Evolutionary conservation across 2,888 invertebrate genomes (phyloP).

Genomic region (Mamestra brassicae): DNA sequence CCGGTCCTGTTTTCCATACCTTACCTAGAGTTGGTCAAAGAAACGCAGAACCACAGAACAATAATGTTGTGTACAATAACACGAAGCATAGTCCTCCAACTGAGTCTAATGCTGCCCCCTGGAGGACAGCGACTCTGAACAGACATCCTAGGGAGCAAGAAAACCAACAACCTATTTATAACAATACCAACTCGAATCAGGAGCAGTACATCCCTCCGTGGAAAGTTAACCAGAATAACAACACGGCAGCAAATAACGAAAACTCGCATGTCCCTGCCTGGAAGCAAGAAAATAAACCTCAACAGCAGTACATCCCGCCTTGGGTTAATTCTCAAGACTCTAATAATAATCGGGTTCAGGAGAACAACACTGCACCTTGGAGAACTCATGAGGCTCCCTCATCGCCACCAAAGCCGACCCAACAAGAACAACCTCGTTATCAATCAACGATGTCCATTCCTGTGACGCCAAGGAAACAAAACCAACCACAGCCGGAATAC

Average conservation of each 20-base stretch:
- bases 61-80: conserved; percentile 79
- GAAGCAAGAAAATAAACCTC: conserved; percentile 80
- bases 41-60: conserved; percentile 78
- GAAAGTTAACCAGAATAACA: conserved; percentile 81
- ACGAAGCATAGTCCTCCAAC: conserved; percentile 73
- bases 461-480: conserved; percentile 83
- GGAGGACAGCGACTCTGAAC: conserved; percentile 85
- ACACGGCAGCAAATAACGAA: conserved; percentile 71
- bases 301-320: conserved; percentile 80
- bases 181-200: conserved; percentile 76
- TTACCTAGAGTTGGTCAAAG: conserved; percentile 82
- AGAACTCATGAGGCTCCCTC: conserved; percentile 75
- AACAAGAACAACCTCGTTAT: conserved; percentile 82
- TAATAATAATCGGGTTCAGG: conserved; percentile 80
- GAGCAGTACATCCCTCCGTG: conserved; percentile 82
- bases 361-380: conserved; percentile 77
- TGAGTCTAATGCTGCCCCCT: conserved; percentile 79
- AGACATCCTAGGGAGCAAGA: conserved; percentile 80
- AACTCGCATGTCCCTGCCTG: conserved; percentile 77
- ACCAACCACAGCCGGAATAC: conserved; percentile 76
- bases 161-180: conserved; percentile 74
- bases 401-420: conserved; percentile 72
- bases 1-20: conserved; percentile 81
- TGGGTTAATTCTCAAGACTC: conserved; percentile 78
- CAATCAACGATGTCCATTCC: conserved; percentile 89